Base-by-base conservation (phyloP, 2,113 vertebrate species). In the Pseudorectes ferrugineus region DNA sequence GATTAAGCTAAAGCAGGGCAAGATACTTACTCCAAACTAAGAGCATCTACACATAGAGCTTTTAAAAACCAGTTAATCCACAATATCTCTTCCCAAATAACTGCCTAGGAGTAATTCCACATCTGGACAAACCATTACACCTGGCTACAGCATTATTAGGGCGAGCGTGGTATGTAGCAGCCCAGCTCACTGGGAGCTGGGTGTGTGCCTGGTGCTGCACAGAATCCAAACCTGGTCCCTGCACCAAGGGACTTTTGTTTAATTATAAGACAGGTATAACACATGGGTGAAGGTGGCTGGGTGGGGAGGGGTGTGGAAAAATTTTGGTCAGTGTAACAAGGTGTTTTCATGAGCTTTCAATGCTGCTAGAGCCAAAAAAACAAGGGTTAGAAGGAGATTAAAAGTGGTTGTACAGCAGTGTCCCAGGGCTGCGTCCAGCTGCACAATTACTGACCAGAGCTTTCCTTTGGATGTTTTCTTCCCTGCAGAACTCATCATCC, bases 401-500 rank as follows among this genome's bases (percentile, higher is more conserved):
- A 28, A 83, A 43, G 40, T 40, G 13, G 31, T 5, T 35, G 9
- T 66, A 10, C 3, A 61, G 57, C 3, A 1, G 28, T 28, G 14
- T 78, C 28, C n/a, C 16, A 28, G 43, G 51, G 59, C 77, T 88
- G 40, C 48, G 25, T 87, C 36, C 62, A 61, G 75, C 72, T 79
- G 71, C 42, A 42, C 18, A 51, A 17, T 63, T 43, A 46, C 61
- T 86, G 38, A 91, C 35, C 84, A 66, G 26, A 80, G 36, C 49
- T 85, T 74, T 26, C 45, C 62, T 89, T 68, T 68, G 31, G 15
- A 2, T 67, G 22, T 36, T 73, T 82, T 89, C 18, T 92, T 62
- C 73, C 84, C 77, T 91, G 61, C 96, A 99, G 99, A 98, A 43
- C 98, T 98, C 33, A 92, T 98, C 92, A 98, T 98, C 93, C 98